Evolutionary conservation across 2,888 invertebrate genomes (phyloP), one percentile per base, ranked within the genome.

Genomic region (Scaptomyza reducta): DNA sequence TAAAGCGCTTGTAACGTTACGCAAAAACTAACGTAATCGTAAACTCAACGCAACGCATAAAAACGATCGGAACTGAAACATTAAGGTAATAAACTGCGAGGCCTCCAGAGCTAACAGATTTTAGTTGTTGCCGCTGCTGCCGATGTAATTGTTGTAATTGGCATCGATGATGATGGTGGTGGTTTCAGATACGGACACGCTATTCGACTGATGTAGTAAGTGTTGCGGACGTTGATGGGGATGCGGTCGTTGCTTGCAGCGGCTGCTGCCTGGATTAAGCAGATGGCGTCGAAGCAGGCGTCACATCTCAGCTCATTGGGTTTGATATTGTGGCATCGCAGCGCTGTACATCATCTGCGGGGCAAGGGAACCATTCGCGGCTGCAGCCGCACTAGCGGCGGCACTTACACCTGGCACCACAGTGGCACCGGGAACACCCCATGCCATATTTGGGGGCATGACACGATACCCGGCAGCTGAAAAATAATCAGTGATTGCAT

Each of bases 301-400:
- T 88, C 89, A 84, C 80, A 72, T 77, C 79, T 79, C 84, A 76
- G 90, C 90, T 95, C 96, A 96, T 95, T 97, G 96, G 92, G 96
- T 94, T 90, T 95, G 96, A 93, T 96, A 97, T 93, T 96, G 95
- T 90, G 95, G 95, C 93, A 96, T 95, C 91, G 95, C 93, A 81
- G 92, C 90, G 90, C 93, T 93, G 89, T 95, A 95, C 95, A 95
- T 94, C 88, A 93, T 93, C 92, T 93, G 93, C 91, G 94, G 93
- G 91, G 92, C 90, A 90, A 94, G 93, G 82, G 93, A 93, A 77
- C 93, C 94, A 79, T 93, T 93, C 89, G 93, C 91, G 65, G 89
- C 91, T 65, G 91, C 91, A 61, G 92, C 91, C 66, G 91, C 91
- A 54, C 92, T 92, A 40, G 91, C 90, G 62, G 91, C 91, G 59